Evolutionary conservation across 2,888 invertebrate genomes (phyloP), one percentile per base, ranked within the genome.

Genomic region (Eubasilissa splendida): DNA sequence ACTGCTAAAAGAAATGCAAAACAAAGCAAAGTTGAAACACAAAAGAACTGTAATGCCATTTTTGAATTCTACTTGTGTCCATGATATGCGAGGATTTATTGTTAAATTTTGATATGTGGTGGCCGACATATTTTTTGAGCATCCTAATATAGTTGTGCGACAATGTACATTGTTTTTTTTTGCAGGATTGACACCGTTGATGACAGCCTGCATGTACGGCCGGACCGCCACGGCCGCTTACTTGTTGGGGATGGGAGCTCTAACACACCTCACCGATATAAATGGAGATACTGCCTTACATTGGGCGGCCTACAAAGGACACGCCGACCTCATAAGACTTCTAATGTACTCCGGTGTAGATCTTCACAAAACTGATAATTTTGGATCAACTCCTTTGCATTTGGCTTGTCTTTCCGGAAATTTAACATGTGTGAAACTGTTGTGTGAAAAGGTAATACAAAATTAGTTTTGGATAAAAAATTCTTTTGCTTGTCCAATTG

Each of bases 271-370:
- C 70, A 95, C 96, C 1, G 97, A 98, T 85, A 96, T 96, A 84
- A 97, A 98, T 86, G 97, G 97, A 0, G 97, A 98, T 86, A 96
- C 96, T 0, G 97, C 97, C 0, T 89, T 97, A 53, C 97, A 98
- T 86, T 98, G 97, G 97, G 97, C 97, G 0, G 96, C 97, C 0
- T 97, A 97, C 87, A 97, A 97, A 88, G 97, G 96, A 0, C 96
- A 97, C 85, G 94, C 96, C 0, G 97, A 97, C 86, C 88, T 97
- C 80, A 97, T 97, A 86, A 92, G 96, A 70, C 89, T 97, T 76
- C 90, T 98, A 31, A 96, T 97, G 89, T 97, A 97, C 88, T 97
- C 97, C 11, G 97, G 97, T 2, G 96, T 96, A 1, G 96, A 97
- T 85, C 88, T 97, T 70, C 95, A 96, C 85, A 96, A 96, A 88